These are phyloP conservation scores for Erynnis tages DNA, from an alignment of 2,888 invertebrate genomes.

Conservation along the genomic window DNA sequence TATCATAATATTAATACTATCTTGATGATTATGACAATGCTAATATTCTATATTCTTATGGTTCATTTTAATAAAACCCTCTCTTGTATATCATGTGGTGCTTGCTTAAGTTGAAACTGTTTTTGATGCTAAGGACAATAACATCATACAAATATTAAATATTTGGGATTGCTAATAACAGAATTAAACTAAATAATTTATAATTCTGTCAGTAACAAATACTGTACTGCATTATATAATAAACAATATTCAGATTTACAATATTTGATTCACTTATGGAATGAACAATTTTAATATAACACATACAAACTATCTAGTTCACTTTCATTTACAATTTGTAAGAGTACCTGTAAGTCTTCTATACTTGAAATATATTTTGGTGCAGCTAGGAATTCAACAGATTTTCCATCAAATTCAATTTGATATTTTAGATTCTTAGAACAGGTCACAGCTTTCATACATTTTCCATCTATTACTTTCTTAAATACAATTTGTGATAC, in stretches of 20 bases:
- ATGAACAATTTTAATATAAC: conserved; percentile 49
- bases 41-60: no score
- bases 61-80: no score
- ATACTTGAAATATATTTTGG: conserved; percentile 70
- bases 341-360: conserved; percentile 72
- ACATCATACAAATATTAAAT: neutral
- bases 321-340: conserved; percentile 76
- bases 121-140: no score
- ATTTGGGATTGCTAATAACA: conserved; percentile 12
- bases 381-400: conserved; percentile 71
- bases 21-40: no score
- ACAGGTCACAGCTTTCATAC: conserved; percentile 66
- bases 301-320: conserved; percentile 68
- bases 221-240: no score
- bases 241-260: conserved; percentile 26
- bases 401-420: conserved; percentile 64
- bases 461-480: conserved; percentile 56
- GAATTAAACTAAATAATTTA: conserved; percentile 20
- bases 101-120: no score
- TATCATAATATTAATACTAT: no score
- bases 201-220: conserved; percentile 2
- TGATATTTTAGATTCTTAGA: conserved; percentile 69
- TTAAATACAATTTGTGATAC: conserved; percentile 69
- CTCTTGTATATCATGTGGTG: no score
- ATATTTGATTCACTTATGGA: conserved; percentile 27